Percentiles rank a stretch among this genome's conserved stretches.
Conservation (phyloP, 2,113 vertebrate genomes). For the Thalassarche chlororhynchos region DNA sequence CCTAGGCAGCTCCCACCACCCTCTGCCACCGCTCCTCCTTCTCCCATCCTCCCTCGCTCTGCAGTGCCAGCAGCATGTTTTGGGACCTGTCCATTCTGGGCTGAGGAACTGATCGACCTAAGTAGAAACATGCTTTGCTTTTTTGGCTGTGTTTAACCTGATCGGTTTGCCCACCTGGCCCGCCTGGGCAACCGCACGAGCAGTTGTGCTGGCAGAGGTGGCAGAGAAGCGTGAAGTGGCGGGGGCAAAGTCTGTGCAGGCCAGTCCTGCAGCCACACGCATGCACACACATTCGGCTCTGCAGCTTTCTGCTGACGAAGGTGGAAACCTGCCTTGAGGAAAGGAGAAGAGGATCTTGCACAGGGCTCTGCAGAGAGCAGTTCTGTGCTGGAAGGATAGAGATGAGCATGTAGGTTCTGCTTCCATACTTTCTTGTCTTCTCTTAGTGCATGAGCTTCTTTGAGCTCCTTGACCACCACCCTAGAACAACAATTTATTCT, state of each 20-base stretch:
- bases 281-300: not conserved
- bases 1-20: not conserved
- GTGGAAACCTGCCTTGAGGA: not conserved
- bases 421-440: not conserved
- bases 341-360: not conserved
- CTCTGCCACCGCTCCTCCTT: not conserved
- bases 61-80: not conserved
- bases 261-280: not conserved
- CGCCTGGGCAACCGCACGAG: rapidly evolving
- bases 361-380: not conserved
- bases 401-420: not conserved
- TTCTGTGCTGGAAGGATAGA: not conserved
- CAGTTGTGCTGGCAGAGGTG: not conserved
- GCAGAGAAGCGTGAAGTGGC: not conserved
- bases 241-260: rapidly evolving
- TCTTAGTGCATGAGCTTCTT: not conserved
- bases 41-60: not conserved
- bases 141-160: not conserved
- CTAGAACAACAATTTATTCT: not conserved
- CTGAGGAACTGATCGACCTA: not conserved
- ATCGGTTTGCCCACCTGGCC: not conserved
- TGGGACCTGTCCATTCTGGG: not conserved
- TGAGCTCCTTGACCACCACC: not conserved
- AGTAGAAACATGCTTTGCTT: not conserved
- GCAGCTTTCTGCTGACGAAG: not conserved